Conservation (phyloP, 2,797 vertebrate species). For the Stomatorhinus walkeri region DNA sequence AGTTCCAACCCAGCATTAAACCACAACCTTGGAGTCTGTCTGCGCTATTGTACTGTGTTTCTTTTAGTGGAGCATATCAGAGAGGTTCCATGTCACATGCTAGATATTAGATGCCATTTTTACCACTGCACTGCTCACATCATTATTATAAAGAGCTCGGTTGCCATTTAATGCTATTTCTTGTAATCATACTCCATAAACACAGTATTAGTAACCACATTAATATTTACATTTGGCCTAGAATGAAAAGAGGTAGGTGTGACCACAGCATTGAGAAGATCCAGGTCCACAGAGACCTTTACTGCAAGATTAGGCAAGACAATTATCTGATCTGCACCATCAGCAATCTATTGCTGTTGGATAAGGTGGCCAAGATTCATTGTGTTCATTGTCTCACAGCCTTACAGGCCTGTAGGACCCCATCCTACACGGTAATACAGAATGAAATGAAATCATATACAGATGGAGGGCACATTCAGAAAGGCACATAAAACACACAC, state of each 20-base stretch:
- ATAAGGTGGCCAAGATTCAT: neutral
- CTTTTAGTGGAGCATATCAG: neutral
- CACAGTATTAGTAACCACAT: neutral
- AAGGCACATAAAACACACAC: neutral
- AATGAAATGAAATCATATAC: neutral
- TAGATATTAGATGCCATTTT: neutral
- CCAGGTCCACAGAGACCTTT: neutral
- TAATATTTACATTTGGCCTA: neutral
- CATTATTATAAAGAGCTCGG: neutral
- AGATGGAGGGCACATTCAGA: neutral
- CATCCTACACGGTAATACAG: neutral
- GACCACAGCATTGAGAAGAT: neutral
- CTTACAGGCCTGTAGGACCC: neutral
- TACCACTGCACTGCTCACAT: neutral
- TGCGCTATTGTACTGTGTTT: neutral
- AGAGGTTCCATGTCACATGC: neutral
- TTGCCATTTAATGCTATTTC: neutral
- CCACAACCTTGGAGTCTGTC: neutral
- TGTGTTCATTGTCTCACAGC: neutral
- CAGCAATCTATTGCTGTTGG: neutral
- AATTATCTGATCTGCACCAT: constrained; percentile 2
- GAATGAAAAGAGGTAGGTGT: neutral
- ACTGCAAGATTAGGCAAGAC: constrained; percentile 6
- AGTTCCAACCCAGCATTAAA: neutral
- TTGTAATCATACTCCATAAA: neutral